These are phyloP conservation scores for Pelobates fuscus DNA, from an alignment of 2,113 vertebrate genomes.

Conservation along the genomic window DNA sequence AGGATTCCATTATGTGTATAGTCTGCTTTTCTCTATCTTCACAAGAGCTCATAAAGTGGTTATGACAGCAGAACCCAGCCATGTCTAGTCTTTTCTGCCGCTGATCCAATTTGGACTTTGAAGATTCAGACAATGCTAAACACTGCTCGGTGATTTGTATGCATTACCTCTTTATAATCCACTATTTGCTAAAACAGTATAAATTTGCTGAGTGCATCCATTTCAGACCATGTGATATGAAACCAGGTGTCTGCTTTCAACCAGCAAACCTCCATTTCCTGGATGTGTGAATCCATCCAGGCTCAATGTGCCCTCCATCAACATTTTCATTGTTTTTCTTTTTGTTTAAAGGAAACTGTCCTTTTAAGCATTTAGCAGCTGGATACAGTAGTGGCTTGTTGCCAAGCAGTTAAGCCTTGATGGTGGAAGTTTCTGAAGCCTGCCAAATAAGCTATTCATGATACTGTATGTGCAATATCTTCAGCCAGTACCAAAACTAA, in stretches of 20 bases:
- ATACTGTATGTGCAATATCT: constrained; percentile 13
- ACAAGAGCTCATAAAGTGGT: not conserved
- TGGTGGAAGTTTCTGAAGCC: constrained; percentile 22
- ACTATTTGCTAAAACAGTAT: constrained; percentile 31
- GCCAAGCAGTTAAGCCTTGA: constrained; percentile 23
- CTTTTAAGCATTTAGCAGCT: constrained; percentile 27
- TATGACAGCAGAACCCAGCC: not conserved
- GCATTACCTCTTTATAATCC: constrained; percentile 8
- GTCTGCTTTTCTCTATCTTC: constrained; percentile 21
- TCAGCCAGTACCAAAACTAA: too few relatives aligned
- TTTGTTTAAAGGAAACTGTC: constrained; percentile 33
- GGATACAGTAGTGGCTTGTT: not conserved
- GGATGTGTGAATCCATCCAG: constrained; percentile 14
- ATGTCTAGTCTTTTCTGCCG: not conserved
- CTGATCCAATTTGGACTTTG: constrained; percentile 12
- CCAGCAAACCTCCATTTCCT: constrained; percentile 29
- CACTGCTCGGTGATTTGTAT: constrained; percentile 27
- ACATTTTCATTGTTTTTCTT: constrained; percentile 38
- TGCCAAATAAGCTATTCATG: constrained; percentile 17
- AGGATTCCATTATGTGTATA: constrained; percentile 17
- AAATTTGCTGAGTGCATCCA: constrained; percentile 38
- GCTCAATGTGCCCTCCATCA: constrained; percentile 35
- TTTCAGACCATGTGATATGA: constrained; percentile 13
- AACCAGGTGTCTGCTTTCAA: constrained; percentile 35
- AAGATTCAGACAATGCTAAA: constrained; percentile 31